These are phyloP conservation scores for Rafetus swinhoei DNA, from an alignment of 2,113 vertebrate species.

Conservation along the genomic window DNA sequence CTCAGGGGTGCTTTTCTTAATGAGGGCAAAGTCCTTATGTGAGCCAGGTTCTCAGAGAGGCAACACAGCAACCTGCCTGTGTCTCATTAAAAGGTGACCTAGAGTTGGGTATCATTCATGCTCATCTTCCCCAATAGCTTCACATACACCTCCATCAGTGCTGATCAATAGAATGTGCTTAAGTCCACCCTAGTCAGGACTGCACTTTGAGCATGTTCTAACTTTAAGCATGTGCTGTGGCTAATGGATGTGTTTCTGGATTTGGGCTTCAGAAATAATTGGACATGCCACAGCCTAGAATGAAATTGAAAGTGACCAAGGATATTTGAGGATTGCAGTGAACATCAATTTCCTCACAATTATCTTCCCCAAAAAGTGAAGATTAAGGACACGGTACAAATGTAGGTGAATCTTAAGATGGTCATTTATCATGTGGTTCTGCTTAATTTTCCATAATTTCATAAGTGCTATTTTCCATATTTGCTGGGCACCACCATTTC, in stretches of 20 bases:
- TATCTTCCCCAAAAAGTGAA: background rate
- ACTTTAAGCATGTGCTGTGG: background rate
- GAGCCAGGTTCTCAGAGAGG: background rate
- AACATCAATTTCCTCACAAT: background rate
- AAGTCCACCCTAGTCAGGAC: background rate
- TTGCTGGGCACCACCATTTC: too few species aligned
- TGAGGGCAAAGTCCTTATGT: background rate
- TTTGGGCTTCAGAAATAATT: background rate
- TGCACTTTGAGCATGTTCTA: background rate
- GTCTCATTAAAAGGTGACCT: background rate
- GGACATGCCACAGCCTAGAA: background rate
- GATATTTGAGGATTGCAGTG: too few species aligned
- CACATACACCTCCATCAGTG: background rate
- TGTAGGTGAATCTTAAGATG: background rate
- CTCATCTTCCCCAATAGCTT: background rate
- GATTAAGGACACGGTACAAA: rapidly evolving
- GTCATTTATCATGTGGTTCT: background rate
- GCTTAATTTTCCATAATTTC: background rate
- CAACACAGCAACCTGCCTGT: background rate
- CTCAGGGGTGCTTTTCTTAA: background rate
- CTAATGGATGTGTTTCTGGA: background rate
- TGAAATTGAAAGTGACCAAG: background rate
- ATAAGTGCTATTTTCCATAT: background rate
- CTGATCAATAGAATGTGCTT: background rate
- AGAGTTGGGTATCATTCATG: background rate